These are phyloP conservation scores for Trissoscelio sp. DNA, from an alignment of 2,888 invertebrate species.

Conservation along the genomic window DNA sequence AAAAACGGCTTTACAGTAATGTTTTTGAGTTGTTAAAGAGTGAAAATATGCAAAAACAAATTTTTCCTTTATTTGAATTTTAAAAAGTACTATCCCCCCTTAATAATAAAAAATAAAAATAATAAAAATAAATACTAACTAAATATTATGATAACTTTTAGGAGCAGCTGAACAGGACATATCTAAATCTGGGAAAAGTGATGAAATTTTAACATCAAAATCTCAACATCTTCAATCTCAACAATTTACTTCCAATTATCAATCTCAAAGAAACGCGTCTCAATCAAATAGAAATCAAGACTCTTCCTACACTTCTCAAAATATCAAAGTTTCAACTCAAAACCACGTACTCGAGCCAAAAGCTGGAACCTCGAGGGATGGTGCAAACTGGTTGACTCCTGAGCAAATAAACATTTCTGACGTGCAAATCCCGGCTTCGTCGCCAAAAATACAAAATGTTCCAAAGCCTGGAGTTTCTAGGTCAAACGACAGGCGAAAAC, in stretches of 20 bases:
- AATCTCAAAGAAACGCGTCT: neutral
- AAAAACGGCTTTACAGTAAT: too few species aligned
- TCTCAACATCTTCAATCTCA: too few species aligned
- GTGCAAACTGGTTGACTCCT: neutral
- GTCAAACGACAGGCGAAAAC: slow-evolving; percentile 17
- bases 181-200: neutral
- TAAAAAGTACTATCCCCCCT: too few species aligned
- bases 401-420: neutral
- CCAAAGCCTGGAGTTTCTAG: slow-evolving; percentile 12
- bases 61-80: too few species aligned
- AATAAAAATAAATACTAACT: neutral
- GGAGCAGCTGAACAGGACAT: neutral
- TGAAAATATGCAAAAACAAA: too few species aligned
- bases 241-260: neutral
- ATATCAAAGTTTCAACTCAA: neutral
- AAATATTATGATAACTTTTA: neutral
- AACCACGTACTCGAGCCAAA: neutral
- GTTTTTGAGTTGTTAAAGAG: too few species aligned
- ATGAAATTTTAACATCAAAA: neutral
- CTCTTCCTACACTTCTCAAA: neutral
- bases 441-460: neutral
- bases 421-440: neutral
- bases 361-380: slow-evolving; percentile 33
- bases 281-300: neutral
- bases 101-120: too few species aligned